phyloP scores from a whole-genome alignment of 2,113 vertebrate genomes.

The Ariopsis seemanni region DNA sequence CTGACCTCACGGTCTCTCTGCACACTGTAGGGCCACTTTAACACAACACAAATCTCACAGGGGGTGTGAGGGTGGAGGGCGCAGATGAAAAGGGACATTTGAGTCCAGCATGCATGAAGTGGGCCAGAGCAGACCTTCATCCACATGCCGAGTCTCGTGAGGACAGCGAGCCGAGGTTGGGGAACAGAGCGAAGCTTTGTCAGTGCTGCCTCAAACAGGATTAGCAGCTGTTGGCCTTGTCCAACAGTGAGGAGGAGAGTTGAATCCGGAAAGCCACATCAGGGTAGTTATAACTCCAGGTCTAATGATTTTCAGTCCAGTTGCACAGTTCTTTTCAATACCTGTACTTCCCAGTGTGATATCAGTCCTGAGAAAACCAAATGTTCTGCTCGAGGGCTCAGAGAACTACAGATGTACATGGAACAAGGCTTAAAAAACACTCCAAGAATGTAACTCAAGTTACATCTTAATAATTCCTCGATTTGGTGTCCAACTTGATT shows the following conservation, averaged over 20 bases:
- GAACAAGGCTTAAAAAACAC: not conserved
- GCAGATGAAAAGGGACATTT: constrained; percentile 60
- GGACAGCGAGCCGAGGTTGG: constrained; percentile 58
- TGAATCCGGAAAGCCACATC: constrained; percentile 50
- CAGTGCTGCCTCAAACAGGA: constrained; percentile 63
- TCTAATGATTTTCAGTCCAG: constrained; percentile 29
- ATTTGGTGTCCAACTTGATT: not conserved
- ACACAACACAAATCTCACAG: not conserved
- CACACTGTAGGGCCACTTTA: not conserved
- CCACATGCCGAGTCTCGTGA: constrained; percentile 70
- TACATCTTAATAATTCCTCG: not conserved
- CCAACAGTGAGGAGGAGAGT: constrained; percentile 36
- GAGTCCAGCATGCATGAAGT: constrained; percentile 57
- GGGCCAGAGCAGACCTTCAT: constrained; percentile 34
- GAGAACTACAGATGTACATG: not conserved
- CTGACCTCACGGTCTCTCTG: not conserved
- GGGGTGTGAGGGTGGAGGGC: constrained; percentile 6
- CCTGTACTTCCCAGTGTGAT: constrained; percentile 53
- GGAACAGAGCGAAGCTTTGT: constrained; percentile 73
- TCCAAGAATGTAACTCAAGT: not conserved
- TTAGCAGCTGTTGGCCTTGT: constrained; percentile 60
- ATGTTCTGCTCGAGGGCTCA: not conserved
- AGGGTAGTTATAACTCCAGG: constrained; percentile 53
- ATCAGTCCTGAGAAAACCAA: constrained; percentile 10
- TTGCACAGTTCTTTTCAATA: constrained; percentile 1